Evolutionary conservation across 2,888 invertebrate species (phyloP).

Genomic region (Icerya purchasi): DNA sequence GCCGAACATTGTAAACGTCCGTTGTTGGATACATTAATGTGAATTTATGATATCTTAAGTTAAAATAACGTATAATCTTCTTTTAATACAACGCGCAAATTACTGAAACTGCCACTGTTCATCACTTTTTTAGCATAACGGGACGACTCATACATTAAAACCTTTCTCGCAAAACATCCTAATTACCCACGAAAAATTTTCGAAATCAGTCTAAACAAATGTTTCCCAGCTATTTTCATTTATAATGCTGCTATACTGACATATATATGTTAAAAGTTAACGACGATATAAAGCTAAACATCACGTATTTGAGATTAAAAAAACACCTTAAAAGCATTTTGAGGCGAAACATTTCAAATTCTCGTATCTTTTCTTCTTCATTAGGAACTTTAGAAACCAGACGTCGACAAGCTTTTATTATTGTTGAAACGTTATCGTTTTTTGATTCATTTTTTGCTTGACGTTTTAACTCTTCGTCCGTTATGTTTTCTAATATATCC

Average conservation of each 20-base stretch:
- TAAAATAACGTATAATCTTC: too few relatives aligned
- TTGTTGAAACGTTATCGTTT: constrained; percentile 84
- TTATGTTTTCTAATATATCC: constrained; percentile 65
- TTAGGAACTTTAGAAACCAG: constrained; percentile 64
- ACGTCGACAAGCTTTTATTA: constrained; percentile 78
- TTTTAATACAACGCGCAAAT: too few relatives aligned
- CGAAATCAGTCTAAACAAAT: not conserved
- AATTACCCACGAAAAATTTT: not conserved
- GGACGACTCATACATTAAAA: too few relatives aligned
- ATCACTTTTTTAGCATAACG: too few relatives aligned
- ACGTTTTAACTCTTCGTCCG: constrained; percentile 85
- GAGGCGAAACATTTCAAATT: constrained; percentile 79
- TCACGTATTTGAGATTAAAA: not conserved
- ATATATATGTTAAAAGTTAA: constrained; percentile 1
- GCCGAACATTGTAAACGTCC: too few relatives aligned
- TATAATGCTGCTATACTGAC: not conserved
- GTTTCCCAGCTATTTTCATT: too few relatives aligned
- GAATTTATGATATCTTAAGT: too few relatives aligned
- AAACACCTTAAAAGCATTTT: constrained; percentile 65
- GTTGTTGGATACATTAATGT: too few relatives aligned
- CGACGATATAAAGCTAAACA: not conserved
- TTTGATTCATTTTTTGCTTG: constrained; percentile 90
- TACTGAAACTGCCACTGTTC: too few relatives aligned
- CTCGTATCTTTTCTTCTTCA: constrained; percentile 57
- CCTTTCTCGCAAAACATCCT: too few relatives aligned